These are phyloP conservation scores for Epizoanthus rinbou DNA, from an alignment of 92 coral and sea anemone genomes.

Conservation along the genomic window DNA sequence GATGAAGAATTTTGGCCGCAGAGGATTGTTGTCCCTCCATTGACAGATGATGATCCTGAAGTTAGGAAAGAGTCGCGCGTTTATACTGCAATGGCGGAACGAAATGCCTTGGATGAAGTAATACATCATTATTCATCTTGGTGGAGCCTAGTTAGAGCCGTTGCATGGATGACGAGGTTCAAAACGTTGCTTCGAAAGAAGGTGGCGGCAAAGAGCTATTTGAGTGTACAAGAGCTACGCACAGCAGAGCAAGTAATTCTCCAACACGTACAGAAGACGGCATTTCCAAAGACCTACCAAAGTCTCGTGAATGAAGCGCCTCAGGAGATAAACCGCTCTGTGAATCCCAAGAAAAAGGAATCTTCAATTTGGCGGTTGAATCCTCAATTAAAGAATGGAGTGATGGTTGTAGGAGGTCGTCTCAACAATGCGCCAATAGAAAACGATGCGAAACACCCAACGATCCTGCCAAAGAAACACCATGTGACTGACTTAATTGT, in stretches of 20 bases:
- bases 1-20: conserved; percentile 44
- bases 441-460: conserved; percentile 37
- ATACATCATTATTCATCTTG: too few species aligned
- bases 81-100: too few species aligned
- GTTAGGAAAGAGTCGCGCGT: not conserved
- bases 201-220: conserved; percentile 23
- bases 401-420: conserved; percentile 50
- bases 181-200: not conserved
- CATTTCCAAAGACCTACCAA: conserved; percentile 31
- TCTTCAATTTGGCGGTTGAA: conserved; percentile 11
- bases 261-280: conserved; percentile 39
- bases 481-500: conserved; percentile 51
- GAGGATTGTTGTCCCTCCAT: conserved; percentile 19
- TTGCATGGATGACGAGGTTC: too few species aligned
- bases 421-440: conserved; percentile 34
- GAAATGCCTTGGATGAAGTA: too few species aligned
- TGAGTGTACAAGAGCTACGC: conserved; percentile 47
- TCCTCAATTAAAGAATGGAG: conserved; percentile 13
- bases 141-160: too few species aligned
- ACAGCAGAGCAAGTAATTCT: conserved; percentile 47
- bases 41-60: not conserved
- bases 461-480: conserved; percentile 46
- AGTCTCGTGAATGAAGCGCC: not conserved
- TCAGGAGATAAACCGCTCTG: not conserved
- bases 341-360: not conserved